These are phyloP conservation scores for Zaprionus ghesquierei DNA, from an alignment of 1,140 invertebrate species.

Conservation along the genomic window DNA sequence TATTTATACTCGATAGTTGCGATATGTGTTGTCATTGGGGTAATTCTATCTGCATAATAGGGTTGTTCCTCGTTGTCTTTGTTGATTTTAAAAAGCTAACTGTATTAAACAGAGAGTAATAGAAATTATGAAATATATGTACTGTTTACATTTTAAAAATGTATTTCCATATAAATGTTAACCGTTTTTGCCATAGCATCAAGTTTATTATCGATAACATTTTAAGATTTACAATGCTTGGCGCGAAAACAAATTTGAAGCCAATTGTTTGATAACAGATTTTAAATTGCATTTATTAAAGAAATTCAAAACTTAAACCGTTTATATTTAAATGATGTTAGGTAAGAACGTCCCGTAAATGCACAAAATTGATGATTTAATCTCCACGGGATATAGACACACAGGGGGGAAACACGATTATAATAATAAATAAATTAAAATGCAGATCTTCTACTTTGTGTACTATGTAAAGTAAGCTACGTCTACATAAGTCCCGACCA, in stretches of 20 bases:
- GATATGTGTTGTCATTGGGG: background rate
- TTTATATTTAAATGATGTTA: background rate
- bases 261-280: background rate
- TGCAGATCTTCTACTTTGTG: constrained; percentile 48
- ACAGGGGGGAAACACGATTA: background rate
- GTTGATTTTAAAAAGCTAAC: background rate
- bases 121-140: background rate
- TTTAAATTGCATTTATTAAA: background rate
- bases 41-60: background rate
- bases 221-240: background rate
- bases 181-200: background rate
- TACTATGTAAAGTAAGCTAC: background rate
- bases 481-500: background rate
- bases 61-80: background rate
- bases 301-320: background rate
- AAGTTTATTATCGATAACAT: background rate
- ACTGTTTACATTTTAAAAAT: background rate
- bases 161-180: background rate
- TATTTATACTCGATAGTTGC: constrained; percentile 1
- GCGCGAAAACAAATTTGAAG: background rate
- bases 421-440: constrained; percentile 66
- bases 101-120: background rate
- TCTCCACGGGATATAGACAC: constrained; percentile 40
- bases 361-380: constrained; percentile 44
- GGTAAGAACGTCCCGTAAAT: background rate